Conservation (phyloP, 2,888 invertebrate genomes). For the Ceratothoa steindachneri region DNA sequence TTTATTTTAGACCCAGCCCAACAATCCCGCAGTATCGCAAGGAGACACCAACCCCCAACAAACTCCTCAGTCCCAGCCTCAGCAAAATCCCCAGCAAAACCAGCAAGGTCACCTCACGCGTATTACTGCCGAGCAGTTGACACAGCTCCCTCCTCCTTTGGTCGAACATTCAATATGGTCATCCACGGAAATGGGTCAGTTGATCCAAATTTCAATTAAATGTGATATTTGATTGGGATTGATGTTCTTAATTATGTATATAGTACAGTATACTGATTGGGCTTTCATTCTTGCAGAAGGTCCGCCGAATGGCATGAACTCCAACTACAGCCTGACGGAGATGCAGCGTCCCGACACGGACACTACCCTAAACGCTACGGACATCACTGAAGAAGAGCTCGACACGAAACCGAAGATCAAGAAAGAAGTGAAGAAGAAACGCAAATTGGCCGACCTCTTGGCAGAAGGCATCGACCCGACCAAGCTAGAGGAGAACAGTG, state of each 20-base stretch:
- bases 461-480: slow-evolving; percentile 60
- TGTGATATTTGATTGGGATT: no score
- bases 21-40: not conserved
- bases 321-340: slow-evolving; percentile 29
- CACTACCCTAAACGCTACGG: slow-evolving; percentile 34
- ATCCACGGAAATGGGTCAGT: slow-evolving; percentile 41
- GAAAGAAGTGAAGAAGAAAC: slow-evolving; percentile 48
- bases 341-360: slow-evolving; percentile 38
- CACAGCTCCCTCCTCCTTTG: slow-evolving; percentile 31
- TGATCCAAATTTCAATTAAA: no score
- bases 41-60: not conserved
- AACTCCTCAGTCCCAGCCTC: slow-evolving; percentile 11
- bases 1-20: not conserved
- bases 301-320: slow-evolving; percentile 36
- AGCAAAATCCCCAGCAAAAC: slow-evolving; percentile 20
- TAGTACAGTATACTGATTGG: no score
- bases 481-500: slow-evolving; percentile 66
- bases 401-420: slow-evolving; percentile 47
- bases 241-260: no score
- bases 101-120: slow-evolving; percentile 18
- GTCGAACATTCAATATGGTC: slow-evolving; percentile 45
- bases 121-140: slow-evolving; percentile 39
- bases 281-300: slow-evolving; percentile 31
- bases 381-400: slow-evolving; percentile 40
- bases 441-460: slow-evolving; percentile 52